Evolutionary conservation across 2,113 vertebrate species (phyloP).

Genomic region (Rhinoderma darwinii): DNA sequence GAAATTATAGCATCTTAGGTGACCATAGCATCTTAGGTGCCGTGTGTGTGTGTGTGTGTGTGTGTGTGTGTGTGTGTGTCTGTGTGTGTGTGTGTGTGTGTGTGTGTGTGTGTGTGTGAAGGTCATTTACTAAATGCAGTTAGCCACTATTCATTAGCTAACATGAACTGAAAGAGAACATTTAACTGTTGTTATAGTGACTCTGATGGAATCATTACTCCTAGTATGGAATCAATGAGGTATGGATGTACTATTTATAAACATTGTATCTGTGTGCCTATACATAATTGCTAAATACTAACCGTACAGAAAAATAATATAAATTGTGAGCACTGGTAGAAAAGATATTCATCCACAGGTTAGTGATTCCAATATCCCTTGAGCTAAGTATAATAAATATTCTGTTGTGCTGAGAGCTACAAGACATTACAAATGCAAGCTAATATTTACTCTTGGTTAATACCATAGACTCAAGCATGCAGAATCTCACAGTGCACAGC

Average conservation of each 20-base stretch:
- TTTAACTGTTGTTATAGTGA: conserved; percentile 36
- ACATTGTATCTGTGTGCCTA: conserved; percentile 27
- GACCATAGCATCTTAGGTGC: not conserved
- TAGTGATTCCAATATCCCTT: conserved; percentile 20
- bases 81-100: conserved; percentile 2
- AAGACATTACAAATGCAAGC: conserved; percentile 33
- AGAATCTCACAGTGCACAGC: not conserved
- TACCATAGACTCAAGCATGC: not conserved
- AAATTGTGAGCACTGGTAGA: not conserved
- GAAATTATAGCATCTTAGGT: not conserved
- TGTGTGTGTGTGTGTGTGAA: conserved; percentile 20
- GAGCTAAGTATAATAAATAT: conserved; percentile 42
- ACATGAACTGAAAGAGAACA: conserved; percentile 10
- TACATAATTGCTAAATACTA: conserved; percentile 42
- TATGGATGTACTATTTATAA: conserved; percentile 46
- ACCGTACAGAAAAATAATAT: conserved; percentile 18
- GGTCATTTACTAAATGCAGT: conserved; percentile 13
- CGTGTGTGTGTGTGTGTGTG: not conserved
- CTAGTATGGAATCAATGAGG: conserved; percentile 52
- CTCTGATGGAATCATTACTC: conserved; percentile 47
- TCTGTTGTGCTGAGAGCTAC: conserved; percentile 4
- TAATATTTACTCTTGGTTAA: conserved; percentile 41
- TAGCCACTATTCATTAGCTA: conserved; percentile 24
- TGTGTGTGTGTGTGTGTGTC: conserved; percentile 4
- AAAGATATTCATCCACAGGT: conserved; percentile 10